Evolutionary conservation across 30 jellyfish, hydroid and myxozoan genomes (phyloP), one percentile per base, ranked within the genome.

Genomic region (Morbakka virulenta): DNA sequence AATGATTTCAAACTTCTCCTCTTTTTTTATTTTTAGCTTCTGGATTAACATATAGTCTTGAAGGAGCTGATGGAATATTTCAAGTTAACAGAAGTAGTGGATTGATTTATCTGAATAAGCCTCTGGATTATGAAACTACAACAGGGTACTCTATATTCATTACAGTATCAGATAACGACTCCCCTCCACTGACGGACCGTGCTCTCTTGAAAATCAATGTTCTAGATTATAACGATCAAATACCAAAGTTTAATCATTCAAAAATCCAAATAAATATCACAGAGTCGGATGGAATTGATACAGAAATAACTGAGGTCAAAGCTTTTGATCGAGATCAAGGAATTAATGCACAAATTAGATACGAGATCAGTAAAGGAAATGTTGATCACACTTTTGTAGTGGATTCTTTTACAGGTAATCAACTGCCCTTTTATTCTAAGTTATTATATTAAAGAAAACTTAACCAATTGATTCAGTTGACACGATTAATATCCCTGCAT

Each of bases 141-240:
- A 29, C 72, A 22, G 69, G 68, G 14, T 84, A 92, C 68, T 51
- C 76, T 61, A 80, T 92, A 32, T 61, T 82, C 31, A 96, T 85
- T 32, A 47, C 50, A 50, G 98, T 95, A 24, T 36, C 65, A 17
- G 98, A 91, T 64, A 82, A 72, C 28, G 98, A 93, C 17, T 33
- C 24, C 1, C 94, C 95, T 17, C 75, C 95, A 13, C 62, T 72
- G 22, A 51, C 72, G 50, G 95, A 88, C 78, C 85, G 52, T 9
- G 74, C 95, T 1, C 87, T 51, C 35, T 83, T 92, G 21, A 14
- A 57, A 23, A 74, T 92, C 9, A 76, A 92, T 2, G 92, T 91
- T n/a, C 6, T 77, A 11, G 98, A 92, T 77, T 95, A 76, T 21
- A 92, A 84, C 53, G 96, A 92, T 79, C 85, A 92, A 57, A 49